phyloP scores from a whole-genome alignment of 1,140 invertebrate genomes.

The Eurosta solidaginis region DNA sequence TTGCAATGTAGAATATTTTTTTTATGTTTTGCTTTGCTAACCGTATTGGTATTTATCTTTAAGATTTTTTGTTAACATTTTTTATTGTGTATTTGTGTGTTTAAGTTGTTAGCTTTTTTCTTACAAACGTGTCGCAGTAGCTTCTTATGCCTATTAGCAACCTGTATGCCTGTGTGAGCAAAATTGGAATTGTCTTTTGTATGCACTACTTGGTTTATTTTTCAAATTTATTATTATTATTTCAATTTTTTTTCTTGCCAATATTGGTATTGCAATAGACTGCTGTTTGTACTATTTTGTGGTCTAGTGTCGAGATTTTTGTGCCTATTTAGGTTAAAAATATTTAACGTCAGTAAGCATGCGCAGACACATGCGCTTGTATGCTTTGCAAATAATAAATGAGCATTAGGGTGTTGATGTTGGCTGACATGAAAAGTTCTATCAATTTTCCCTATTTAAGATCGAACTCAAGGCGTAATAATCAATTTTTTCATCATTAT shows the following conservation, averaged over 20 bases:
- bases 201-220: neutral
- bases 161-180: conserved; percentile 9
- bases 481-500: too few species aligned
- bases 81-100: neutral
- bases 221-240: neutral
- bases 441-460: too few species aligned
- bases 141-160: conserved; percentile 19
- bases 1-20: neutral
- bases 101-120: neutral
- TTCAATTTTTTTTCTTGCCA: neutral
- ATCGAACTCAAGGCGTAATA: too few species aligned
- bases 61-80: neutral
- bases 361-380: neutral
- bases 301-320: conserved; percentile 14
- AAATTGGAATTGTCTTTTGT: neutral
- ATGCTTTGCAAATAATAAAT: too few species aligned
- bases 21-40: neutral
- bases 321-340: conserved; percentile 5
- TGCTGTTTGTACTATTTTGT: neutral
- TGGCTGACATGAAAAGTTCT: neutral
- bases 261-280: neutral
- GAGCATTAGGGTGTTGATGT: too few species aligned
- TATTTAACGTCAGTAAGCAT: neutral
- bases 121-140: conserved; percentile 8
- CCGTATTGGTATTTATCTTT: conserved; percentile 1